Evolutionary conservation across 1,140 invertebrate species (phyloP), one percentile per base, ranked within the genome.

Genomic region (Propsilocerus akamusi): DNA sequence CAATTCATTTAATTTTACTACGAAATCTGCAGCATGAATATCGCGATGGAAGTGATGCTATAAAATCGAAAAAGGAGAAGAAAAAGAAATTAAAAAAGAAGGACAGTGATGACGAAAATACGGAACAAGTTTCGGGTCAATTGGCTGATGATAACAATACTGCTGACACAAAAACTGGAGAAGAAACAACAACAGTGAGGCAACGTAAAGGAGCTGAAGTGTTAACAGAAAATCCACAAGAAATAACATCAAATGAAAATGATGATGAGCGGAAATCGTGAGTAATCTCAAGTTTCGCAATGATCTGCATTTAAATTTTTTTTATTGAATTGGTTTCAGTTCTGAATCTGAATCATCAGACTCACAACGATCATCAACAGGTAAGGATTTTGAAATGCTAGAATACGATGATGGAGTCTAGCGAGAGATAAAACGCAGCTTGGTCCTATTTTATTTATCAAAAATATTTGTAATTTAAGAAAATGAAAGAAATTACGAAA

Each of bases 71-170:
- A 65, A 83, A 85, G 60, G 80, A 83, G 53, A 83, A 84, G 68
- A 85, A 82, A 66, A 80, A 80, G 64, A 83, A 84, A 68, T 85
- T 82, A 66, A 80, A 80, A 64, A 81, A 84, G 14, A 83, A 83
- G 57, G 75, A 78, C 54, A 81, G 78, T 2, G 81, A 83, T 59
- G 75, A 74, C 12, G 81, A 85, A 59, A 71, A 73, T n/a, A 66
- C 71, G 25, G 63, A 66, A 3, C 70, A 75, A 46, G 69, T 59
- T 53, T 53, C 61, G 57, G 58, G n/a, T n/a, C n/a, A 41, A 3
- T 5, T 14, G 23, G 46, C 10, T 2, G 23, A 12, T 3, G 58
- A 64, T 47, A 56, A 57, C 23, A 14, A 49, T 48, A 56, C 56
- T 10, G 60, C 57, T 50, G 63, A 55, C 5, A 51, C 56, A 46